Conservation (phyloP, 2,113 vertebrate genomes). For the Isichthys henryi region DNA sequence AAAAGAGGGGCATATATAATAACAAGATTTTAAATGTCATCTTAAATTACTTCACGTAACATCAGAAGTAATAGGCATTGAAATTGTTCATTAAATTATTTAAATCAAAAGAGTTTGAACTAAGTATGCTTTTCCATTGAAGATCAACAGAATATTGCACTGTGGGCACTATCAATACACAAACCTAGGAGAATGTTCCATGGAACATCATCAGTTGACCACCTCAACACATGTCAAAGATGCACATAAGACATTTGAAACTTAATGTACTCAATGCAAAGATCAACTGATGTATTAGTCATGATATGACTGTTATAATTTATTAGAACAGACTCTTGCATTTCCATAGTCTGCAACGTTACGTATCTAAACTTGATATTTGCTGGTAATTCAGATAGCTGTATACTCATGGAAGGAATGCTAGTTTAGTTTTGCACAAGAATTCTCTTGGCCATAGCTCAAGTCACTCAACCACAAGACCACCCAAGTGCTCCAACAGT, state of each 20-base stretch:
- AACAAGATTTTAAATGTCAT: background rate
- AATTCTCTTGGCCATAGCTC: background rate
- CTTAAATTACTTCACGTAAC: slow-evolving; percentile 1
- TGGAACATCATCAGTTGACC: background rate
- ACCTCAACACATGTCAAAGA: background rate
- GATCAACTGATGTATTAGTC: background rate
- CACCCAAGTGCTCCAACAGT: background rate
- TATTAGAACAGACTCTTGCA: background rate
- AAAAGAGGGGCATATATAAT: background rate
- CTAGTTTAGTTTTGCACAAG: background rate
- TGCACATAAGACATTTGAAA: background rate
- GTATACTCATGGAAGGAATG: background rate
- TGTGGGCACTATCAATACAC: background rate
- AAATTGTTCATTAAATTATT: background rate
- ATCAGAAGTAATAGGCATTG: background rate
- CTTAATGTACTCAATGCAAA: background rate
- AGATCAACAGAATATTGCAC: background rate
- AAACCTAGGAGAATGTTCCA: background rate
- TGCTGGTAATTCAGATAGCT: background rate
- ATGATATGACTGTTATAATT: background rate
- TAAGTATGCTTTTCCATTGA: background rate
- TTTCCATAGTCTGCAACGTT: background rate
- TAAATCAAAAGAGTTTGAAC: background rate
- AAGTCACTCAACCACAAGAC: background rate
- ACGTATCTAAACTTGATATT: background rate